These are phyloP conservation scores for Paramormyrops kingsleyae DNA, from an alignment of 2,113 vertebrate genomes.

Conservation along the genomic window DNA sequence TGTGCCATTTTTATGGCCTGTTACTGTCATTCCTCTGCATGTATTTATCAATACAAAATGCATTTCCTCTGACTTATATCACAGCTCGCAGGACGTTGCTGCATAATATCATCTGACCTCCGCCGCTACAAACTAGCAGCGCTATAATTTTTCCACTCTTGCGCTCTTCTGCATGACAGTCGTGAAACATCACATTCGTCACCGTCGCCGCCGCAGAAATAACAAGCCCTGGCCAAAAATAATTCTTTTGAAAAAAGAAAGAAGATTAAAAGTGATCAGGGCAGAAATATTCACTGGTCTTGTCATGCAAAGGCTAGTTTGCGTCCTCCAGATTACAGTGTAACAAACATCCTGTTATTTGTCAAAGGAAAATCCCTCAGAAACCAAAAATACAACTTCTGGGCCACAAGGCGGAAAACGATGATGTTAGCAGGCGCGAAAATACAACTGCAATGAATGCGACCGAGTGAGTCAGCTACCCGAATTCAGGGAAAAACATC, in stretches of 20 bases:
- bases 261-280: neutral
- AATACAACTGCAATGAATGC: neutral
- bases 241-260: neutral
- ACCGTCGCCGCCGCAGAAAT: neutral
- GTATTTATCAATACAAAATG: neutral
- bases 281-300: neutral
- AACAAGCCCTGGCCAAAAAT: neutral
- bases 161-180: neutral
- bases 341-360: neutral
- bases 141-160: neutral
- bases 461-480: neutral
- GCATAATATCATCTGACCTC: conserved; percentile 8
- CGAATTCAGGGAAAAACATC: neutral
- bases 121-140: neutral
- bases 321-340: neutral
- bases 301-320: neutral
- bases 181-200: neutral
- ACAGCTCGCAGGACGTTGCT: neutral
- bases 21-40: neutral
- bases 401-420: neutral
- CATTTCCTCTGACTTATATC: neutral
- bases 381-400: neutral
- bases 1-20: neutral
- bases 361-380: neutral
- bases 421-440: neutral